Evolutionary conservation across 1,140 invertebrate genomes (phyloP).

Genomic region (Bathynomus jamesi): DNA sequence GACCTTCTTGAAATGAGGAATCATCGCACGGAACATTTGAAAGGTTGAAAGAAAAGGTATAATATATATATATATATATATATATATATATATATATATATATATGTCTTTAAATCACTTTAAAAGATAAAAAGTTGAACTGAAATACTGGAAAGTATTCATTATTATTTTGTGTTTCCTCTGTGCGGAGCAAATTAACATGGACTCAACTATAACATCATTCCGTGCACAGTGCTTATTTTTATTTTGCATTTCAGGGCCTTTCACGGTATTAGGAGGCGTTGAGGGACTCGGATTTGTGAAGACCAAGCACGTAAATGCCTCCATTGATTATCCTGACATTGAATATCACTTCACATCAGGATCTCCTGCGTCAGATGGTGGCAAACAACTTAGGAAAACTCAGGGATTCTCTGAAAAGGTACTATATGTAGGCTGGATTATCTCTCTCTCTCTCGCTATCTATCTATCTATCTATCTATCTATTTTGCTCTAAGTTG

Average conservation of each 20-base stretch:
- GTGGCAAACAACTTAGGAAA: slow-evolving; percentile 69
- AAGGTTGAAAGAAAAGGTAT: no score
- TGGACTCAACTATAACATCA: no score
- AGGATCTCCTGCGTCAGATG: slow-evolving; percentile 77
- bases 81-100: no score
- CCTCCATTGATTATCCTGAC: slow-evolving; percentile 74
- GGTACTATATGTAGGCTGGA: slow-evolving; percentile 20
- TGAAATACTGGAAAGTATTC: no score
- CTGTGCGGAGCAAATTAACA: no score
- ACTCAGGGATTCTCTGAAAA: slow-evolving; percentile 60
- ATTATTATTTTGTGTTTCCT: no score
- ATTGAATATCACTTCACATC: slow-evolving; percentile 86
- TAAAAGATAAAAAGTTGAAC: no score
- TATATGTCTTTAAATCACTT: no score
- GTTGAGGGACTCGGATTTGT: slow-evolving; percentile 84
- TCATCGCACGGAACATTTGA: no score
- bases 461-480: not conserved
- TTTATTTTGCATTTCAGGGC: slow-evolving; percentile 72
- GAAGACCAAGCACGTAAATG: slow-evolving; percentile 79
- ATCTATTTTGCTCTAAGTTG: not conserved
- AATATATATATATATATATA: no score
- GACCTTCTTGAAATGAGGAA: no score
- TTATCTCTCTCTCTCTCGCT: not conserved
- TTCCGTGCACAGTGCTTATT: no score
- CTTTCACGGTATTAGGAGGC: slow-evolving; percentile 77